Evolutionary conservation across 2,888 invertebrate genomes (phyloP), one percentile per base, ranked within the genome.

Genomic region (Cistogaster globosa): DNA sequence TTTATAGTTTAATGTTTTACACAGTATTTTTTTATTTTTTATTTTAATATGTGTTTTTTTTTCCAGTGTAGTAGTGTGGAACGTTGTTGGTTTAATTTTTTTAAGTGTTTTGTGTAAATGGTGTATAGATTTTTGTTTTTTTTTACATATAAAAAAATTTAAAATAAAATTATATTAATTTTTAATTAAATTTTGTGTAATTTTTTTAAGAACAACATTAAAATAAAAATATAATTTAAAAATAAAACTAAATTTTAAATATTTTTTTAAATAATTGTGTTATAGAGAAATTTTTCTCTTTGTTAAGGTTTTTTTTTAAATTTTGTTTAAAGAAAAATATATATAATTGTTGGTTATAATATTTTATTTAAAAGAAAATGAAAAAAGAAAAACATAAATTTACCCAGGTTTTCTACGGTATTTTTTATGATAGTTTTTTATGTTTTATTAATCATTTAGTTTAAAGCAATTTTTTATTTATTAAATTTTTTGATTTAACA

Each of bases 11-110:
- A 53, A 58, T 67, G 82, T 75, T 83, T 76, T 62, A 68, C 65
- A 75, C 74, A 63, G 53, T 62, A 22, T 20, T 93, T 91, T 89
- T 87, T 68, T n/a, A n/a, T 86, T 48, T 62, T 26, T 16, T 60
- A 51, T 65, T 45, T 79, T 67, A 42, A 69, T 22, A 18, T 14
- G 51, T 69, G 16, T 71, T 26, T 18, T 76, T 72, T 58, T 75
- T 72, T 58, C 38, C 14, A 62, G 75, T 71, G 71, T 76, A 18
- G n/a, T 48, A 20, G 58, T 86, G 77, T 75, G 20, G 62, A 74
- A 38, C 12, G 63, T 77, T 65, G 68, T 63, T 38, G 38, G 42
- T 7, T 55, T 53, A 18, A 7, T 53, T 18, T 53, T 53, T 53
- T 51, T n/a, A 76, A 74, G 78, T 65, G 74, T 67, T 48, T 53